phyloP scores from a whole-genome alignment of 1,140 invertebrate species.

The Lethrus apterus region DNA sequence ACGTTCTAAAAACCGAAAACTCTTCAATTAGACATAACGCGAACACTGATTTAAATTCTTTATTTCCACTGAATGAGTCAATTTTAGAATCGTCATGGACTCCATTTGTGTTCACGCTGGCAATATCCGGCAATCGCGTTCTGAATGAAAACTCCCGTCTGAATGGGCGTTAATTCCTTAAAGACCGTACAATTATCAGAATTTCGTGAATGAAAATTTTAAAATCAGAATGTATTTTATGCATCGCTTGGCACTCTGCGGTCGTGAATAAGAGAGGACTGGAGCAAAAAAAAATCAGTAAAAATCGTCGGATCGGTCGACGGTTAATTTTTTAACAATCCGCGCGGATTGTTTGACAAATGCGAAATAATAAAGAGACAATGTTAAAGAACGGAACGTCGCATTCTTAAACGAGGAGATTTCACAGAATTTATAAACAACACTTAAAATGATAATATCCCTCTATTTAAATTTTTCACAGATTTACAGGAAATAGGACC shows the following conservation, averaged over 20 bases:
- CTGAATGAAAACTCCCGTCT: slow-evolving; percentile 4
- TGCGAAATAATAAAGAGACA: too few relatives aligned
- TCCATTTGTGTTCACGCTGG: slow-evolving; percentile 9
- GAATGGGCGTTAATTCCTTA: slow-evolving; percentile 5
- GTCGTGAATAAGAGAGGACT: slow-evolving; percentile 7
- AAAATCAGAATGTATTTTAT: slow-evolving; percentile 12
- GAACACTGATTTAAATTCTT: slow-evolving; percentile 5
- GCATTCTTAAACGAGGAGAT: too few relatives aligned
- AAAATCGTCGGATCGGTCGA: too few relatives aligned
- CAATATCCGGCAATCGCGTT: slow-evolving; percentile 1
- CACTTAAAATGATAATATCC: too few relatives aligned
- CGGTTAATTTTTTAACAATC: too few relatives aligned
- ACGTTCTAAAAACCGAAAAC: slow-evolving; percentile 2
- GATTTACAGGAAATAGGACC: too few relatives aligned
- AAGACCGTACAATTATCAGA: slow-evolving; percentile 14
- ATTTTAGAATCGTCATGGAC: slow-evolving; percentile 4
- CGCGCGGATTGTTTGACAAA: too few relatives aligned
- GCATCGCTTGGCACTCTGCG: slow-evolving; percentile 11
- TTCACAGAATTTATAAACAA: too few relatives aligned
- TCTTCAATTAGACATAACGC: slow-evolving; percentile 1
- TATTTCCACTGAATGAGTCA: slow-evolving; percentile 7
- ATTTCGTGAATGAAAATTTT: slow-evolving; percentile 12
- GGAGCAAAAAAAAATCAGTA: too few relatives aligned
- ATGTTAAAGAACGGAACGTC: too few relatives aligned
- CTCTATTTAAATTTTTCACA: too few relatives aligned